A percentile compares a stretch with the other conserved stretches of the same genome.
phyloP scores from a whole-genome alignment of 1,140 invertebrate species.

The Drosophila sechellia region DNA sequence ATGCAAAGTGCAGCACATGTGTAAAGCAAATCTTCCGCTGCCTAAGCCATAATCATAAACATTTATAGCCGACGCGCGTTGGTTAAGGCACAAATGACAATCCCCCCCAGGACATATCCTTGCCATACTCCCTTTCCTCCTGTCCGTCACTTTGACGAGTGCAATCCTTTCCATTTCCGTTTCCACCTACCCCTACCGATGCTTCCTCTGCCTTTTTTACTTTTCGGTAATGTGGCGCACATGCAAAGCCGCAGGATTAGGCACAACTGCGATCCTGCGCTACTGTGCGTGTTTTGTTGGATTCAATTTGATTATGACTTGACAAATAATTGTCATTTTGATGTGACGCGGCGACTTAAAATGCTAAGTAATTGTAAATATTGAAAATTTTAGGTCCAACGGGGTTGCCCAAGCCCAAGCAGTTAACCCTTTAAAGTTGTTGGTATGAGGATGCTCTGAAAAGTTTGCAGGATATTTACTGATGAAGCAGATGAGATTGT shows the following conservation, averaged over 20 bases:
- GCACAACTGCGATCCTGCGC: conserved; percentile 69
- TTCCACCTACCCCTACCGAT: conserved; percentile 6
- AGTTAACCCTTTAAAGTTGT: conserved; percentile 51
- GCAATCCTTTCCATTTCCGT: conserved; percentile 65
- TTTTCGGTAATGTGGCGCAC: conserved; percentile 42
- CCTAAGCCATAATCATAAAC: conserved; percentile 79
- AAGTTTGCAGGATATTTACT: conserved; percentile 1
- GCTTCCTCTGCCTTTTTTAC: conserved; percentile 12
- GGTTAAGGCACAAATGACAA: conserved; percentile 26
- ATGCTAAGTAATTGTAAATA: conserved; percentile 83
- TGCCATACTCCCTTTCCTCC: conserved; percentile 4
- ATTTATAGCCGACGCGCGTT: conserved; percentile 76
- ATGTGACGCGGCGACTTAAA: conserved; percentile 77
- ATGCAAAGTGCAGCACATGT: conserved; percentile 82
- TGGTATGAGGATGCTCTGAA: not conserved
- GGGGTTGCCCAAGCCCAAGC: not conserved
- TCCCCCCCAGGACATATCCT: conserved; percentile 44
- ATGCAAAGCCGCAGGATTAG: conserved; percentile 80
- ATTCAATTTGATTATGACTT: conserved; percentile 82
- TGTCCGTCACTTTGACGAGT: conserved; percentile 74
- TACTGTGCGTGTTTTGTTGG: conserved; percentile 29
- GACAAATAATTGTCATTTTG: conserved; percentile 82
- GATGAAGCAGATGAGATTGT: conserved; percentile 16
- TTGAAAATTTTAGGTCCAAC: conserved; percentile 58
- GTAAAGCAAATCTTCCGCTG: conserved; percentile 75